Evolutionary conservation across 1,140 invertebrate genomes (phyloP).

Genomic region (Adelges cooleyi): DNA sequence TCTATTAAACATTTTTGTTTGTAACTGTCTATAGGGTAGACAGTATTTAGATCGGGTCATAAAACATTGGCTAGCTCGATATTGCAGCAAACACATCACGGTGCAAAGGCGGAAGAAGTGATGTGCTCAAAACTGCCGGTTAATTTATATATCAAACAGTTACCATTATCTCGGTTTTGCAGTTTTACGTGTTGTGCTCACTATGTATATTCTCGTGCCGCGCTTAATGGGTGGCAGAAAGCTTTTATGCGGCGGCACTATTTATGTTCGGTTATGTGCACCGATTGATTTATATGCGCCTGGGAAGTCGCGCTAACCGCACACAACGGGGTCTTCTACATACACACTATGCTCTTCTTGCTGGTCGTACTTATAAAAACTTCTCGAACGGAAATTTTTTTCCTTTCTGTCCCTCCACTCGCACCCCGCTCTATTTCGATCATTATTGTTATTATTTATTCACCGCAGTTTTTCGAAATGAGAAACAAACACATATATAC

Average conservation of each 20-base stretch:
- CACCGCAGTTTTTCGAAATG: slow-evolving; percentile 27
- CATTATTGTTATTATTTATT: slow-evolving; percentile 29
- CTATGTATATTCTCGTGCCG: background rate
- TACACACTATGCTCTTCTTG: background rate
- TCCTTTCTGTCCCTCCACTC: background rate
- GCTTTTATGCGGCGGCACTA: slow-evolving; percentile 15
- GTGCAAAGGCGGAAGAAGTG: no score
- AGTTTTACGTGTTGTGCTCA: background rate
- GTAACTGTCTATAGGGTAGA: no score
- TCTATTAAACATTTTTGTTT: no score
- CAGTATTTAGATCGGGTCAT: no score
- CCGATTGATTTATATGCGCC: slow-evolving; percentile 26
- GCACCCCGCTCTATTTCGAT: slow-evolving; percentile 9
- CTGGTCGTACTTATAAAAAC: background rate
- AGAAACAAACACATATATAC: slow-evolving; percentile 21
- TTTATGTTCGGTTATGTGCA: slow-evolving; percentile 25
- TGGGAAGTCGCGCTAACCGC: slow-evolving; percentile 18
- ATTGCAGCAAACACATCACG: no score
- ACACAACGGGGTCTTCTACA: slow-evolving; percentile 1
- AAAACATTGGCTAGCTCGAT: no score
- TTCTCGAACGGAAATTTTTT: slow-evolving; percentile 9
- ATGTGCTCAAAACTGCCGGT: background rate
- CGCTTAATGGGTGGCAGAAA: slow-evolving; percentile 19
- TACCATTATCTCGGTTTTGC: slow-evolving; percentile 17
- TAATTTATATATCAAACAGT: slow-evolving; percentile 26